Evolutionary conservation across 2,113 vertebrate genomes (phyloP).

Genomic region (Toxotes chatareus): DNA sequence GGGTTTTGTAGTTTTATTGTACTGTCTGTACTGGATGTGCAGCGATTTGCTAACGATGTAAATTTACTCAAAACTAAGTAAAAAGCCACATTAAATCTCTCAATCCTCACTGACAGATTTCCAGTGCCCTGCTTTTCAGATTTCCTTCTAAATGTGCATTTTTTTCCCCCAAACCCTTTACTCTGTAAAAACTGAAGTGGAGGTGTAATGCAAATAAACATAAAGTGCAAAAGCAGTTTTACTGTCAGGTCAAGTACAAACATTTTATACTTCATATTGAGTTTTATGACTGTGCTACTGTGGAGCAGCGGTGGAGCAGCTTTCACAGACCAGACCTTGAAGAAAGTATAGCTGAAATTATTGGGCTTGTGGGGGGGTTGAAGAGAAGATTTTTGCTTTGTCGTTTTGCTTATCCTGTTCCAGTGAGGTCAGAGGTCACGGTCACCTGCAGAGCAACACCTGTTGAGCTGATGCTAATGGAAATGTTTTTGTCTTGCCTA

Average conservation of each 20-base stretch:
- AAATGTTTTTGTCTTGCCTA: not conserved
- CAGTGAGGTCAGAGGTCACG: constrained; percentile 38
- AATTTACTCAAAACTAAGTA: not conserved
- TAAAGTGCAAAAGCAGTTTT: constrained; percentile 63
- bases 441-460: constrained; percentile 34
- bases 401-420: not conserved
- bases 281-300: constrained; percentile 66
- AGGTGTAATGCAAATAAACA: constrained; percentile 56
- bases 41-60: not conserved
- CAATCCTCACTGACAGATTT: constrained; percentile 13
- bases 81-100: constrained; percentile 5
- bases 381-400: constrained; percentile 14
- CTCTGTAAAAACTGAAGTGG: constrained; percentile 18
- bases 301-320: constrained; percentile 37
- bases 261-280: constrained; percentile 66
- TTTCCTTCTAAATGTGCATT: constrained; percentile 2
- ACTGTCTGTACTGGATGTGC: not conserved
- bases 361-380: not conserved
- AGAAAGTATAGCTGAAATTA: constrained; percentile 41
- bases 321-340: constrained; percentile 42
- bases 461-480: constrained; percentile 22
- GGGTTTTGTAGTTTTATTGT: not conserved
- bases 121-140: constrained; percentile 2
- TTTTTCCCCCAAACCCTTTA: constrained; percentile 1
- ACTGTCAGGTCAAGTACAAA: constrained; percentile 70